Evolutionary conservation across 2,797 vertebrate species (phyloP).

Genomic region (Sebastes minor): DNA sequence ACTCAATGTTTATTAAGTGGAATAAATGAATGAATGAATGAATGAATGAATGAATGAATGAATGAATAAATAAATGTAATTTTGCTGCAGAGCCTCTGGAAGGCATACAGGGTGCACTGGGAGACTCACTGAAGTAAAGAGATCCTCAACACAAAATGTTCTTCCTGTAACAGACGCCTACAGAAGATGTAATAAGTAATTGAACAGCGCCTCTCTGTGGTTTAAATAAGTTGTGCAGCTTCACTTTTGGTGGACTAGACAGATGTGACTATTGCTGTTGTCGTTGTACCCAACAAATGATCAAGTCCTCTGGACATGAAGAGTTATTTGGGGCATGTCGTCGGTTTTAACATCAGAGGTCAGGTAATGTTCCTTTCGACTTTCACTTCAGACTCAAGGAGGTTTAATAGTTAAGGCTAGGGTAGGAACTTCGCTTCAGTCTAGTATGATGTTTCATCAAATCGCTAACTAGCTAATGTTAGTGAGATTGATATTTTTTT

Average conservation of each 20-base stretch:
- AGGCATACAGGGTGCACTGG: background rate
- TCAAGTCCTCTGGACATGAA: background rate
- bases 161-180: background rate
- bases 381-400: too few species aligned
- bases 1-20: background rate
- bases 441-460: too few species aligned
- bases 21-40: background rate
- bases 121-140: background rate
- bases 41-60: background rate
- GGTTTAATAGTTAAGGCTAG: too few species aligned
- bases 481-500: too few species aligned
- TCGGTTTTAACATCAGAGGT: too few species aligned
- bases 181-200: background rate
- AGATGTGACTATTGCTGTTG: background rate
- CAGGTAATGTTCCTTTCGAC: too few species aligned
- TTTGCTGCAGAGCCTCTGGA: background rate
- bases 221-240: background rate
- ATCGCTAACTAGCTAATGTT: too few species aligned
- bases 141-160: background rate
- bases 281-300: background rate
- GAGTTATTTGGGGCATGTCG: background rate
- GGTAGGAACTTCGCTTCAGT: too few species aligned
- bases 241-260: background rate
- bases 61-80: background rate
- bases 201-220: slow-evolving; percentile 55